Percentiles rank a stretch among this genome's conserved stretches.
These are phyloP conservation scores for Thrips palmi DNA, from an alignment of 1,140 invertebrate species.

Conservation along the genomic window DNA sequence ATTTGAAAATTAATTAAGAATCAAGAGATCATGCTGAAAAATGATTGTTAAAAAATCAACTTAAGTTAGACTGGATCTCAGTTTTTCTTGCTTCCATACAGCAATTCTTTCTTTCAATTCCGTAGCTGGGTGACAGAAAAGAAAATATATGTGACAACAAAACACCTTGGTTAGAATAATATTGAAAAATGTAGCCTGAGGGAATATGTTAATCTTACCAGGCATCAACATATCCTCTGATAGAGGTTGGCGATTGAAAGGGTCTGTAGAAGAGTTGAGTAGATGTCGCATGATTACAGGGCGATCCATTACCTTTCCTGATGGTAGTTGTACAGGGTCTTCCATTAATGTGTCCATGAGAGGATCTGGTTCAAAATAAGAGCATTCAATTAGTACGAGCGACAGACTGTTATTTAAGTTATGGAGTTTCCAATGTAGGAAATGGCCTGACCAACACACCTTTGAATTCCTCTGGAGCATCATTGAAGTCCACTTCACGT, in stretches of 20 bases:
- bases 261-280: constrained; percentile 89
- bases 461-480: constrained; percentile 93
- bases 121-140: constrained; percentile 31
- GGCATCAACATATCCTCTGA: constrained; percentile 71
- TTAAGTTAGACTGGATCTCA: too few relatives aligned
- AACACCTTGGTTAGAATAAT: not conserved
- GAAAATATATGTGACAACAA: not conserved
- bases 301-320: constrained; percentile 89
- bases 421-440: too few relatives aligned
- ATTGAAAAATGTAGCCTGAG: not conserved
- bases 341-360: constrained; percentile 96
- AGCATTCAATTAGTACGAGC: not conserved
- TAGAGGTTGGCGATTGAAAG: constrained; percentile 87
- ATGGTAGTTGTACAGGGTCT: constrained; percentile 85
- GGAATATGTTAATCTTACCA: constrained; percentile 28
- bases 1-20: too few relatives aligned
- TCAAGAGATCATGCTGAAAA: too few relatives aligned
- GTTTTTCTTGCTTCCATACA: constrained; percentile 52
- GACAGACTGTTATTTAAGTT: not conserved
- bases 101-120: constrained; percentile 62
- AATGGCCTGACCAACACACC: constrained; percentile 23
- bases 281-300: constrained; percentile 85
- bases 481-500: constrained; percentile 77
- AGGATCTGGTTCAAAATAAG: constrained; percentile 43
- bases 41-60: too few relatives aligned